Evolutionary conservation across 2,797 vertebrate genomes (phyloP).

Genomic region (Anomalospiza imberbis): DNA sequence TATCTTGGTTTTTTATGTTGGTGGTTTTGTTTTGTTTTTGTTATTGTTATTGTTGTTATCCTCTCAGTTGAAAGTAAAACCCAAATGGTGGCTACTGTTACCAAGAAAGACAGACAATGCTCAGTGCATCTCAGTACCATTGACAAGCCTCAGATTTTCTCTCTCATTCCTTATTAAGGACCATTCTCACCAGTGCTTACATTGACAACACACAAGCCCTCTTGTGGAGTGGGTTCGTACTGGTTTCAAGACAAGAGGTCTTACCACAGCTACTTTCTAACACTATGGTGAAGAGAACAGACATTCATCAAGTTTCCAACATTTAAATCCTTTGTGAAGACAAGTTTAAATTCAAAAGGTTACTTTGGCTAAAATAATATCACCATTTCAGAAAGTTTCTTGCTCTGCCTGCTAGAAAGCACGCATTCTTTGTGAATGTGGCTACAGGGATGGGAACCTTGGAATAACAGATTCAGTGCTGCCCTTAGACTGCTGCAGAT

Average conservation of each 20-base stretch:
- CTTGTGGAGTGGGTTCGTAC: neutral
- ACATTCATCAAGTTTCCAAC: neutral
- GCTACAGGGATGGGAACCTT: neutral
- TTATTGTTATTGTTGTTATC: neutral
- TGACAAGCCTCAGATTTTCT: neutral
- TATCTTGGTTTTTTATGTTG: neutral
- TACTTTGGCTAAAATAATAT: neutral
- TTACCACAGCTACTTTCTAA: neutral
- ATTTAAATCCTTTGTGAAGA: neutral
- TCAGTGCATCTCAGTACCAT: neutral
- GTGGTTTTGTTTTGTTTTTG: neutral
- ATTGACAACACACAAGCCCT: neutral
- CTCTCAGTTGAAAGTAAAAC: neutral
- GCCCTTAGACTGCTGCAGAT: neutral
- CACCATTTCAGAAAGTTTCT: neutral
- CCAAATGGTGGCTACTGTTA: neutral
- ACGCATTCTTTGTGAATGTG: neutral
- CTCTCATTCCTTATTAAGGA: neutral
- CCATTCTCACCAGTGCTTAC: neutral
- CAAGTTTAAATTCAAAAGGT: neutral
- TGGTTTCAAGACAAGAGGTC: neutral
- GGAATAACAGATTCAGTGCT: neutral
- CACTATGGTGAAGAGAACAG: neutral
- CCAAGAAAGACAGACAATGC: neutral
- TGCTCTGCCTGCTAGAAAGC: neutral